These are phyloP conservation scores for Dicrostonyx torquatus DNA, from an alignment of 2,797 vertebrate species.

Conservation along the genomic window DNA sequence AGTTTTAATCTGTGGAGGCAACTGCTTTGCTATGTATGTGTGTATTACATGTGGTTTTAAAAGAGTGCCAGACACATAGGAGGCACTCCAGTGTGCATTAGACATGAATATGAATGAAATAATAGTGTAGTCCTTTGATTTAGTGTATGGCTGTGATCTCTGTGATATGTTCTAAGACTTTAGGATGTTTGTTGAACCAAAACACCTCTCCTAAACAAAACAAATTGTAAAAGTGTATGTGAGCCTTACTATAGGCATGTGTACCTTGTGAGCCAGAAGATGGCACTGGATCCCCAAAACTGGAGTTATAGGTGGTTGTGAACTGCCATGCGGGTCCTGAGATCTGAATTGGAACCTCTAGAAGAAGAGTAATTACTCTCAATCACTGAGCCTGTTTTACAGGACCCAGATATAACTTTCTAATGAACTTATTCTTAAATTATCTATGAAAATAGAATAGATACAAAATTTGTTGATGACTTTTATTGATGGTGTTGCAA, in stretches of 20 bases:
- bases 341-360: background rate
- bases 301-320: background rate
- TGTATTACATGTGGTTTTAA: background rate
- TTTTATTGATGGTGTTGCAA: slow-evolving; percentile 1
- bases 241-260: background rate
- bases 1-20: background rate
- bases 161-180: background rate
- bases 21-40: background rate
- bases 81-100: background rate
- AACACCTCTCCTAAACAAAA: background rate
- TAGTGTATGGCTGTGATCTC: background rate
- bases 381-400: background rate
- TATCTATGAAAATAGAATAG: slow-evolving; percentile 44
- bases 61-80: background rate
- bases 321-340: background rate
- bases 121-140: background rate
- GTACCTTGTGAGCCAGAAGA: background rate
- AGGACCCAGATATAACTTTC: background rate
- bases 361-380: background rate
- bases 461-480: background rate
- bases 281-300: background rate
- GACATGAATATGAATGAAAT: background rate
- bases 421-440: slow-evolving; percentile 19
- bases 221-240: background rate
- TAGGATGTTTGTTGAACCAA: background rate